phyloP scores from a whole-genome alignment of 2,797 vertebrate genomes.

The Thalassophryne amazonica region DNA sequence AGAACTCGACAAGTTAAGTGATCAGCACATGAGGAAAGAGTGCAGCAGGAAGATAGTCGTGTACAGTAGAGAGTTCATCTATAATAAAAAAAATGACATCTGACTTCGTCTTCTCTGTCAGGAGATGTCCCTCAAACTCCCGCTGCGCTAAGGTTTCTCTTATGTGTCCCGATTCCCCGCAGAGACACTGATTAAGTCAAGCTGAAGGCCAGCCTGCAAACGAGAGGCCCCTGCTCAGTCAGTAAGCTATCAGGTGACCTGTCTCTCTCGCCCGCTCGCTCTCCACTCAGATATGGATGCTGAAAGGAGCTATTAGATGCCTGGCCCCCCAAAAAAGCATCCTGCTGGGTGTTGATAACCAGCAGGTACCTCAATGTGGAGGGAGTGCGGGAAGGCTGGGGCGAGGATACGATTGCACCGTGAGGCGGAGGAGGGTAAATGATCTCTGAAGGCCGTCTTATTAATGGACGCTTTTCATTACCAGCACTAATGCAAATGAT shows the following conservation, averaged over 20 bases:
- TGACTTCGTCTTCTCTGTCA: constrained; percentile 30
- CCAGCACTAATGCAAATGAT: constrained; percentile 65
- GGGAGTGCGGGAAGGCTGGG: neutral
- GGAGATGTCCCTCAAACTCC: constrained; percentile 46
- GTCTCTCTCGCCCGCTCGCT: constrained; percentile 45
- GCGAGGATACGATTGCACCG: constrained; percentile 30
- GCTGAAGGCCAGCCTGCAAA: constrained; percentile 67
- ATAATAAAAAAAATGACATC: constrained; percentile 53
- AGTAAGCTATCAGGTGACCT: constrained; percentile 64
- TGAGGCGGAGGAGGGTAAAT: constrained; percentile 62
- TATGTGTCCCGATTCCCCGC: constrained; percentile 65
- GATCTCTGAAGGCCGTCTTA: constrained; percentile 74
- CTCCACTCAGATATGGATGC: constrained; percentile 48
- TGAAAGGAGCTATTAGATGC: constrained; percentile 59
- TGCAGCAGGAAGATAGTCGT: neutral
- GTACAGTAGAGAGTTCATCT: constrained; percentile 29
- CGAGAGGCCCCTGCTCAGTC: constrained; percentile 52
- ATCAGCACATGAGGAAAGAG: neutral
- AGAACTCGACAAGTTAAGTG: constrained; percentile 6
- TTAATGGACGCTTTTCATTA: constrained; percentile 76
- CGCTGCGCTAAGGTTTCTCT: constrained; percentile 49
- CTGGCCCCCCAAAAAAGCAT: constrained; percentile 29
- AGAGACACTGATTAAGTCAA: constrained; percentile 75
- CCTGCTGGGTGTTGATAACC: constrained; percentile 60
- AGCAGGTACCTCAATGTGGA: constrained; percentile 44